These are phyloP conservation scores for Prunella himalayana DNA, from an alignment of 2,113 vertebrate species.

Conservation along the genomic window DNA sequence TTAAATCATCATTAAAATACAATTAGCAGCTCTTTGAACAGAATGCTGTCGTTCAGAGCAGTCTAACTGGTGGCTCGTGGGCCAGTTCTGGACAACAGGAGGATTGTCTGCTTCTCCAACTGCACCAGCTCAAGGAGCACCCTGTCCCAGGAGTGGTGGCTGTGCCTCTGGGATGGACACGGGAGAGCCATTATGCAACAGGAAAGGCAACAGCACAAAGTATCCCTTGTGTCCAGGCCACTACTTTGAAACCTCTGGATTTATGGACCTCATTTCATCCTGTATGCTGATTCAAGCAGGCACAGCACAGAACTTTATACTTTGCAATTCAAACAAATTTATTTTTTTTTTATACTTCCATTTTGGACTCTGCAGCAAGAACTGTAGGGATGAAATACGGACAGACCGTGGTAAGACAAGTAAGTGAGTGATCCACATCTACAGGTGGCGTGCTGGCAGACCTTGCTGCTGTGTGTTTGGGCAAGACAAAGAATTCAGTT, in stretches of 20 bases:
- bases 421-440: neutral
- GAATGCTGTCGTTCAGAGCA: neutral
- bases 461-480: neutral
- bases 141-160: neutral
- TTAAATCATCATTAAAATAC: neutral
- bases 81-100: neutral
- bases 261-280: neutral
- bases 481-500: neutral
- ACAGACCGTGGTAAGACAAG: neutral
- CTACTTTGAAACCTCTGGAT: neutral
- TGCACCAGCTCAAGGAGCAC: neutral
- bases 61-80: neutral
- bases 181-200: neutral
- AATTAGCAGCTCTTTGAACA: neutral
- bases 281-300: neutral
- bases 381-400: neutral
- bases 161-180: neutral
- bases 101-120: neutral
- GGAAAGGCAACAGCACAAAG: neutral
- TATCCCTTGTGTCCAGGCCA: neutral
- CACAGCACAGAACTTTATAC: neutral
- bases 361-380: neutral
- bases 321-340: neutral
- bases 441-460: rapidly evolving
- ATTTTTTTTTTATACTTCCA: neutral